Conservation (phyloP, 2,888 invertebrate genomes). For the Sceliomorpha sp. region DNA sequence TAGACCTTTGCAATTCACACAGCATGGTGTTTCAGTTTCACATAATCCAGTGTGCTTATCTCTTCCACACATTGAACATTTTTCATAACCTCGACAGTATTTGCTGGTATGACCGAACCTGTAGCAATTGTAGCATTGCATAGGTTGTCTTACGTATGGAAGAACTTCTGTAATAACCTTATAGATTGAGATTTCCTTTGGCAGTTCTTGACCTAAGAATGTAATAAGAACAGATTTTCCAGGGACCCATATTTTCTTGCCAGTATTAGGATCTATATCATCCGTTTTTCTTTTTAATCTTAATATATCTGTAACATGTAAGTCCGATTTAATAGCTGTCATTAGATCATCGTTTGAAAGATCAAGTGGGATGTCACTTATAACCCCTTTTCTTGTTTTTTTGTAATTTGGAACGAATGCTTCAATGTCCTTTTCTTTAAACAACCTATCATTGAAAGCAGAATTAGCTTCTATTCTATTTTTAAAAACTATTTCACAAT, state of each 20-base stretch:
- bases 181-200: background rate
- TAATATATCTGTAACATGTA: too few species aligned
- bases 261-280: too few species aligned
- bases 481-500: too few species aligned
- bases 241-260: constrained; percentile 16
- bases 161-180: background rate
- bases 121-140: constrained; percentile 10
- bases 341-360: too few species aligned
- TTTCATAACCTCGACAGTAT: background rate
- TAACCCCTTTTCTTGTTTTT: too few species aligned
- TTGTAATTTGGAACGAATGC: too few species aligned
- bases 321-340: too few species aligned
- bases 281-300: constrained; percentile 24
- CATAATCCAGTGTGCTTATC: background rate
- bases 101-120: constrained; percentile 5
- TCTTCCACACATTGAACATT: constrained; percentile 4
- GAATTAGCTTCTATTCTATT: too few species aligned
- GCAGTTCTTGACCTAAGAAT: background rate
- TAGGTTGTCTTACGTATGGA: background rate
- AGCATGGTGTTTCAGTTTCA: background rate
- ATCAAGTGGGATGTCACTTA: too few species aligned
- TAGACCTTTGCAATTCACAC: constrained; percentile 3
- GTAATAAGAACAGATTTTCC: background rate
- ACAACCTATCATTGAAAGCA: too few species aligned
- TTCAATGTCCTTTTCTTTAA: too few species aligned